phyloP scores from a whole-genome alignment of 2,888 invertebrate genomes.

The Diplolepis rosae region DNA sequence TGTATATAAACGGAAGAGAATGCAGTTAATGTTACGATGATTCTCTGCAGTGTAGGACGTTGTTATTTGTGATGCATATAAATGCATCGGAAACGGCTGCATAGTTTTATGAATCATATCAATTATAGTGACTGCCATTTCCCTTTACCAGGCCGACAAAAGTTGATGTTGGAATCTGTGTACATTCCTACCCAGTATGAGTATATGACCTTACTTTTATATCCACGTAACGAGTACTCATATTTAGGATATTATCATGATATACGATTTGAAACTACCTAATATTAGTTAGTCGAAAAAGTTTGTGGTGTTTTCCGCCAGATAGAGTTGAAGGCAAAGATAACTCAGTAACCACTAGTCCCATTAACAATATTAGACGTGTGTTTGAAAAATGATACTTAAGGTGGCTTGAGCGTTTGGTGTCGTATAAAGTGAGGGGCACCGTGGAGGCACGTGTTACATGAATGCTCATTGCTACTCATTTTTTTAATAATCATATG shows the following conservation, averaged over 20 bases:
- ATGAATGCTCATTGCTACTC: no score
- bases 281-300: no score
- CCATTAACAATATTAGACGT: no score
- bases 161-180: slow-evolving; percentile 38
- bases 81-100: slow-evolving; percentile 65
- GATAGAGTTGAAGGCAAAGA: no score
- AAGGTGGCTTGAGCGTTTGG: no score
- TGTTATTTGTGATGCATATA: slow-evolving; percentile 61
- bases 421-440: no score
- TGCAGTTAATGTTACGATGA: slow-evolving; percentile 58
- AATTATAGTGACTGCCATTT: slow-evolving; percentile 64
- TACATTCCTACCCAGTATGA: not conserved
- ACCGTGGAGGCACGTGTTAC: no score
- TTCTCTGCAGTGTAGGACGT: slow-evolving; percentile 49
- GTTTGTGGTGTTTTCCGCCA: no score
- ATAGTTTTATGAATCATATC: slow-evolving; percentile 68
- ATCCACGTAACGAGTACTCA: slow-evolving; percentile 30
- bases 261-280: not conserved
- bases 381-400: no score
- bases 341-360: no score
- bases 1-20: slow-evolving; percentile 59
- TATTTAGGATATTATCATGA: slow-evolving; percentile 31
- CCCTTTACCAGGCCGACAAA: slow-evolving; percentile 36
- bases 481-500: no score
- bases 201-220: slow-evolving; percentile 9